A percentile compares a stretch with the other conserved stretches of the same genome.
These are phyloP conservation scores for Turdus rufiventris DNA, from an alignment of 2,113 vertebrate species.

Conservation along the genomic window DNA sequence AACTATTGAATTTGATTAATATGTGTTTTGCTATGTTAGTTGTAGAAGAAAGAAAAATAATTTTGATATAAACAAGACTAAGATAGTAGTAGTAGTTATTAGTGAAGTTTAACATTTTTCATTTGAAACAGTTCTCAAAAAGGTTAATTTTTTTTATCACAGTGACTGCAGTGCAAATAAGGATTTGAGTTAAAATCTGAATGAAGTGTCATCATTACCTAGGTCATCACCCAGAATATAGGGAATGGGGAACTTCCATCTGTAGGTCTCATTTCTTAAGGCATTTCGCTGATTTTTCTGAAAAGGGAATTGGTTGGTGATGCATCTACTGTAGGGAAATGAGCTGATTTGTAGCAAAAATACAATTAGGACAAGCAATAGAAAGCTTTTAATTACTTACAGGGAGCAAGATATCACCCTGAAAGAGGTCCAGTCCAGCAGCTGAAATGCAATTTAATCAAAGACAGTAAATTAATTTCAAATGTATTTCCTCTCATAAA, in stretches of 20 bases:
- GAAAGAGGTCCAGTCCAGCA: conserved; percentile 78
- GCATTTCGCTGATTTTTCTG: conserved; percentile 73
- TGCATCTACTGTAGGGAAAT: not conserved
- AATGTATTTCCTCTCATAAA: not conserved
- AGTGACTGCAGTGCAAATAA: not conserved
- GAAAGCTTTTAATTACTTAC: conserved; percentile 59
- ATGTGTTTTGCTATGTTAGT: not conserved
- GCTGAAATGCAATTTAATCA: conserved; percentile 58
- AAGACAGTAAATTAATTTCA: not conserved
- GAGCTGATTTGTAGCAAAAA: not conserved
- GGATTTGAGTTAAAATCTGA: not conserved
- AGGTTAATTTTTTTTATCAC: not conserved
- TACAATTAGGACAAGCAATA: not conserved
- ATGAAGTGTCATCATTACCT: conserved; percentile 68
- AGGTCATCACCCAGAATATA: conserved; percentile 87
- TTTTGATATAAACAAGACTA: not conserved
- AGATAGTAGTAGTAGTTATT: not conserved
- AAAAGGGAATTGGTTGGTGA: conserved; percentile 24
- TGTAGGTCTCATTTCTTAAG: conserved; percentile 68
- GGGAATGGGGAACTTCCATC: conserved; percentile 88
- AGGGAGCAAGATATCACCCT: conserved; percentile 84
- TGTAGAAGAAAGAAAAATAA: not conserved
- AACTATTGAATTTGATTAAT: not conserved
- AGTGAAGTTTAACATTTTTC: not conserved
- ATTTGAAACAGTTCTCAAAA: not conserved